Percentiles rank a stretch among this genome's conserved stretches.
phyloP scores from a whole-genome alignment of 2,888 invertebrate genomes.

The Oscheius sp. region DNA sequence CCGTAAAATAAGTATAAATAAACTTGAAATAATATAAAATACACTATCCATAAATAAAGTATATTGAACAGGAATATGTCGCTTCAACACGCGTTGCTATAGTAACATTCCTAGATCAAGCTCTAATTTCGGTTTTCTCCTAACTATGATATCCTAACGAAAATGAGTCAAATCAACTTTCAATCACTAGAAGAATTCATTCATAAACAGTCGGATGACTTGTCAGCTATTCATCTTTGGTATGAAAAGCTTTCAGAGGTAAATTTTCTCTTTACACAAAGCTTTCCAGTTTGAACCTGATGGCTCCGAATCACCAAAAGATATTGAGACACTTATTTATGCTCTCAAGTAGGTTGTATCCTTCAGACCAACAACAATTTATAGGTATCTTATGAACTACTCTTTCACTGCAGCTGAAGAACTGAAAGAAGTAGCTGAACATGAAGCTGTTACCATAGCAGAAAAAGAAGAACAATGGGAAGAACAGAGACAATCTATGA shows the following conservation, averaged over 20 bases:
- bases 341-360: constrained; percentile 48
- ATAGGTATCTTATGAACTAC: constrained; percentile 35
- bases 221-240: constrained; percentile 29
- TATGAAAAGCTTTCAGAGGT: constrained; percentile 33
- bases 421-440: constrained; percentile 61
- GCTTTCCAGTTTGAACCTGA: constrained; percentile 57
- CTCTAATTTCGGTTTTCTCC: too few relatives aligned
- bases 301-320: constrained; percentile 45
- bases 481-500: constrained; percentile 54
- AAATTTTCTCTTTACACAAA: not conserved
- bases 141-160: too few relatives aligned
- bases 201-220: constrained; percentile 15
- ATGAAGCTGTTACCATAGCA: constrained; percentile 61
- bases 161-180: constrained; percentile 24
- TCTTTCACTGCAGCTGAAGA: constrained; percentile 63
- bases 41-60: too few relatives aligned
- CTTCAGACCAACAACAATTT: constrained; percentile 45
- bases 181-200: constrained; percentile 29
- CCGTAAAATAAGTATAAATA: not conserved
- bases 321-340: constrained; percentile 55
- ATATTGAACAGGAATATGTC: too few relatives aligned
- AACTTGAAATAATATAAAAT: not conserved
- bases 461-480: constrained; percentile 67
- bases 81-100: not conserved
- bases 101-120: not conserved